A percentile compares a stretch with the other conserved stretches of the same genome.
Conservation (phyloP, 2,113 vertebrate species). For the Notarius quadriscutis region DNA sequence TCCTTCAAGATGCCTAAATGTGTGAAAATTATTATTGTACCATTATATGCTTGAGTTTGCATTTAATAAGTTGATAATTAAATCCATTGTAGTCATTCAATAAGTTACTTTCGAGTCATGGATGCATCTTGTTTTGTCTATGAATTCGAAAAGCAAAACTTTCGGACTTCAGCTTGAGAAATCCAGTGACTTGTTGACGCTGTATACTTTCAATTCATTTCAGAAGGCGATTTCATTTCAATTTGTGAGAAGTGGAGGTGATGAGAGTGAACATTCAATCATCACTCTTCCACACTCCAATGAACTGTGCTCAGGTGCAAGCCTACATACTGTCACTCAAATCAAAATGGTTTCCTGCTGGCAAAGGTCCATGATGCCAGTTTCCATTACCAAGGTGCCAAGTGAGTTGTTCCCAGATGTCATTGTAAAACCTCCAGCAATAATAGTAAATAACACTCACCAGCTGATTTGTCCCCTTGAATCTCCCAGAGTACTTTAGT, state of each 20-base stretch:
- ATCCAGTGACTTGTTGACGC: slow-evolving; percentile 2
- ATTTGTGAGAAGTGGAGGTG: slow-evolving; percentile 19
- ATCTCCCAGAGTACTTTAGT: not conserved
- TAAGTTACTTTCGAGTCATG: not conserved
- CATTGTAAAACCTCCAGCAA: slow-evolving; percentile 6
- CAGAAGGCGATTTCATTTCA: slow-evolving; percentile 22
- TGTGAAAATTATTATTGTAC: not conserved
- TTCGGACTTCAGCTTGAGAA: not conserved
- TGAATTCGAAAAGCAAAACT: not conserved
- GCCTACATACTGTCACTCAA: slow-evolving; percentile 36
- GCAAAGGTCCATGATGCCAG: slow-evolving; percentile 23
- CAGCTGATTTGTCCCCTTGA: not conserved
- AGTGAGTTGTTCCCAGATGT: slow-evolving; percentile 29
- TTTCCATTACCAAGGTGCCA: slow-evolving; percentile 30
- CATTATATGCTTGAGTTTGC: not conserved
- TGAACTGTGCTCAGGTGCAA: slow-evolving; percentile 40
- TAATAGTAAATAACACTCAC: not conserved
- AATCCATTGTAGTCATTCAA: not conserved
- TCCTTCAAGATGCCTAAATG: not conserved
- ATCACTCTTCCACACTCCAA: slow-evolving; percentile 30
- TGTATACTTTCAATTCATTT: not conserved
- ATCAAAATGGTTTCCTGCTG: slow-evolving; percentile 33
- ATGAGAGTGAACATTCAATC: slow-evolving; percentile 27
- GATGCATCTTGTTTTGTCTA: not conserved
- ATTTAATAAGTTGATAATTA: not conserved